phyloP scores from a whole-genome alignment of 2,888 invertebrate genomes.

The Bombylius major region DNA sequence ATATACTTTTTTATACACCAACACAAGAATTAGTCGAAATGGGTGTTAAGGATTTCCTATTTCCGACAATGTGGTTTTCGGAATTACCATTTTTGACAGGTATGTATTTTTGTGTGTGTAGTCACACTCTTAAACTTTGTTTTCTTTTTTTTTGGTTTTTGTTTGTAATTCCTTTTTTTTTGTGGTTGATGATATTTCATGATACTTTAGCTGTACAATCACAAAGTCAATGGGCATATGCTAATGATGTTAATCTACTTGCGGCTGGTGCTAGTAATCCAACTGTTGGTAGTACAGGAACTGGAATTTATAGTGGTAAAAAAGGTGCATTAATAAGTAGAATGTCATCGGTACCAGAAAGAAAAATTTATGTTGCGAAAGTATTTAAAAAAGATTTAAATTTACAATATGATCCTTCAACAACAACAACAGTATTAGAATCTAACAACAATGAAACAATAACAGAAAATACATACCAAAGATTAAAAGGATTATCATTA shows the following conservation, averaged over 20 bases:
- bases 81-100: conserved; percentile 52
- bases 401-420: not conserved
- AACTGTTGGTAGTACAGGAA: conserved; percentile 41
- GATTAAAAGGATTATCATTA: conserved; percentile 1
- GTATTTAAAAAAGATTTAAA: conserved; percentile 21
- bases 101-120: conserved; percentile 18
- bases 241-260: conserved; percentile 45
- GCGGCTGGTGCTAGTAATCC: conserved; percentile 48
- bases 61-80: conserved; percentile 66
- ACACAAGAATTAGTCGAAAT: conserved; percentile 38
- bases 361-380: conserved; percentile 24
- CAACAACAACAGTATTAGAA: not conserved
- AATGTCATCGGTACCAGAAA: conserved; percentile 22
- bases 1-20: conserved; percentile 65
- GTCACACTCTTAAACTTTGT: not conserved
- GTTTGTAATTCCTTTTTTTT: too few relatives aligned
- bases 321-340: conserved; percentile 24
- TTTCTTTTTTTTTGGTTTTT: too few relatives aligned
- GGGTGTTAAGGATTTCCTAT: conserved; percentile 31
- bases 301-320: conserved; percentile 44
- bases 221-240: conserved; percentile 49
- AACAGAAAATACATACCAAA: not conserved
- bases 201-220: conserved; percentile 39
- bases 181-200: too few relatives aligned
- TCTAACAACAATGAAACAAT: not conserved